These are phyloP conservation scores for Pilophorus perplexus DNA, from an alignment of 2,888 invertebrate species.

Conservation along the genomic window DNA sequence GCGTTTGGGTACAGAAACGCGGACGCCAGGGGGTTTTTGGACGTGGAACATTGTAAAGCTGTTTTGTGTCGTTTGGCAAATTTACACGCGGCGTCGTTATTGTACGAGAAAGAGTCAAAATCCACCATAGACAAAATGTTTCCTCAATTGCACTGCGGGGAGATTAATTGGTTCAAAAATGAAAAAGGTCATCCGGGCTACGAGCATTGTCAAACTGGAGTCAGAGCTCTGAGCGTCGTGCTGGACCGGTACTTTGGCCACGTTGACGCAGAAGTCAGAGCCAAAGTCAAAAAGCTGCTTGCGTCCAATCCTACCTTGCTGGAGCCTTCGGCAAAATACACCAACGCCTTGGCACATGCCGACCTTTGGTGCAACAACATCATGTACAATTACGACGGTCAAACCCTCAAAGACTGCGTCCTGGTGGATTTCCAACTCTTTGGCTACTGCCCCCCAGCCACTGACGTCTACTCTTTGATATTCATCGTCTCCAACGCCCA, in stretches of 20 bases:
- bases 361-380: constrained; percentile 31
- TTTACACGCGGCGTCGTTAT: constrained; percentile 25
- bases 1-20: constrained; percentile 9
- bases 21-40: neutral
- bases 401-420: neutral
- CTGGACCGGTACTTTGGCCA: constrained; percentile 9
- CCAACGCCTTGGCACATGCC: constrained; percentile 18
- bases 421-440: constrained; percentile 27
- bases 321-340: constrained; percentile 3
- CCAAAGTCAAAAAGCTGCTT: constrained; percentile 17
- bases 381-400: constrained; percentile 17
- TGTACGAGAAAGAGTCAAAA: constrained; percentile 14
- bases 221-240: constrained; percentile 21
- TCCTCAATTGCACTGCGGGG: constrained; percentile 13
- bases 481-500: constrained; percentile 12
- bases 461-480: constrained; percentile 29
- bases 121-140: constrained; percentile 13
- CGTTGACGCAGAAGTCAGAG: constrained; percentile 1
- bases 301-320: constrained; percentile 15
- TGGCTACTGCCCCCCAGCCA: constrained; percentile 29
- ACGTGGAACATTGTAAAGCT: constrained; percentile 25
- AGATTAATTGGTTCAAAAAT: constrained; percentile 21
- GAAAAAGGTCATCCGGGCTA: constrained; percentile 31
- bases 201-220: constrained; percentile 30
- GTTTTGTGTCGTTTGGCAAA: constrained; percentile 7